phyloP scores from a whole-genome alignment of 2,888 invertebrate genomes.

The Pardosa pseudoannulata region DNA sequence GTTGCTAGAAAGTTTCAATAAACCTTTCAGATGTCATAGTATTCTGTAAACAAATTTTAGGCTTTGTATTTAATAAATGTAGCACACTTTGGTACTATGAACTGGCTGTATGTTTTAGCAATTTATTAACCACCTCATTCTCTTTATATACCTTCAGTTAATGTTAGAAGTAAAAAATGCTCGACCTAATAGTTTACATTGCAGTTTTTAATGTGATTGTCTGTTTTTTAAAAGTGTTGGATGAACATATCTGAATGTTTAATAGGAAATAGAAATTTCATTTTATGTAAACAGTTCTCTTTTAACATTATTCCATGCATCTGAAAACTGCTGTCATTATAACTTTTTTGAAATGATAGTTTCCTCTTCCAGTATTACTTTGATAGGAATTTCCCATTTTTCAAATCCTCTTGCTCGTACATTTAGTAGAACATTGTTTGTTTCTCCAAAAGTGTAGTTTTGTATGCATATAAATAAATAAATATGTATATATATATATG shows the following conservation, averaged over 20 bases:
- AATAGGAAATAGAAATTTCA: conserved; percentile 21
- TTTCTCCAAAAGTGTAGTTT: not conserved
- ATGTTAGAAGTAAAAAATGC: conserved; percentile 1
- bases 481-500: conserved; percentile 14
- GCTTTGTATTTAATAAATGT: conserved; percentile 48
- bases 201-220: conserved; percentile 10
- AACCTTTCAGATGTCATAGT: conserved; percentile 39
- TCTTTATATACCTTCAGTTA: conserved; percentile 17
- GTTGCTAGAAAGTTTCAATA: conserved; percentile 41
- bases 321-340: conserved; percentile 1
- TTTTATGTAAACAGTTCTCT: conserved; percentile 11
- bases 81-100: conserved; percentile 38
- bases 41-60: conserved; percentile 40
- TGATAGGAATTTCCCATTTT: conserved; percentile 13
- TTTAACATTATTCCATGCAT: not conserved
- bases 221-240: conserved; percentile 33
- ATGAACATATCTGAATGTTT: conserved; percentile 59
- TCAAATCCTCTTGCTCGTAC: not conserved
- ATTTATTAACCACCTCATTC: conserved; percentile 22
- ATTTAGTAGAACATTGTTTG: not conserved
- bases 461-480: conserved; percentile 3
- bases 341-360: conserved; percentile 12
- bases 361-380: conserved; percentile 20
- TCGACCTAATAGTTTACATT: not conserved
- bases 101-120: conserved; percentile 21